Evolutionary conservation across 2,797 vertebrate species (phyloP).

Genomic region (Gouania willdenowi): DNA sequence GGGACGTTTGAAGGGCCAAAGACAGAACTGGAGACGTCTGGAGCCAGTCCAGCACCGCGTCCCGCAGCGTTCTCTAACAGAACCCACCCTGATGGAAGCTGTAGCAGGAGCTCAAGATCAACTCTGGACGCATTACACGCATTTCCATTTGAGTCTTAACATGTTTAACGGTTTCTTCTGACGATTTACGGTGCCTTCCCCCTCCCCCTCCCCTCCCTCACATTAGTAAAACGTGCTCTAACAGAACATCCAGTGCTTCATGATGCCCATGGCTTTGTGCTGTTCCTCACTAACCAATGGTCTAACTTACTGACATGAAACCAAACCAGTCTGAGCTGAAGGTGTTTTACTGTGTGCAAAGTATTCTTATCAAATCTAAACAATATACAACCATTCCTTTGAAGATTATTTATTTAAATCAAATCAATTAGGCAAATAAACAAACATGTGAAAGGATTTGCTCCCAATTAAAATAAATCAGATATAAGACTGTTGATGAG

Average conservation of each 20-base stretch:
- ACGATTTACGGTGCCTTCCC: slow-evolving; percentile 80
- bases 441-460: slow-evolving; percentile 48
- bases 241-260: slow-evolving; percentile 36
- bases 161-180: slow-evolving; percentile 72
- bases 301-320: slow-evolving; percentile 63
- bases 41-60: slow-evolving; percentile 54
- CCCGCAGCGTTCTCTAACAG: slow-evolving; percentile 25
- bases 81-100: slow-evolving; percentile 53
- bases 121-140: slow-evolving; percentile 59
- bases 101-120: slow-evolving; percentile 68
- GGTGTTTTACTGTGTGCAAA: slow-evolving; percentile 51
- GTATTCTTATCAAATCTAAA: slow-evolving; percentile 51
- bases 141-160: slow-evolving; percentile 77
- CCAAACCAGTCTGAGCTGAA: slow-evolving; percentile 53
- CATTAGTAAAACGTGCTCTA: too few relatives aligned
- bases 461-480: slow-evolving; percentile 47
- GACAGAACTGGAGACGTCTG: slow-evolving; percentile 49
- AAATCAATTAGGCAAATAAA: slow-evolving; percentile 37
- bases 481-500: slow-evolving; percentile 16
- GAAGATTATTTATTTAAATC: slow-evolving; percentile 75
- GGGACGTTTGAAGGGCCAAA: slow-evolving; percentile 47
- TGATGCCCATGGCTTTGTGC: slow-evolving; percentile 40
- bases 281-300: slow-evolving; percentile 54
- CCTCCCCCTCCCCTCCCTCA: too few relatives aligned
- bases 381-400: slow-evolving; percentile 57